A percentile compares a stretch with the other conserved stretches of the same genome.
Conservation (phyloP, 1,140 invertebrate genomes). For the Pseudoatta argentina region DNA sequence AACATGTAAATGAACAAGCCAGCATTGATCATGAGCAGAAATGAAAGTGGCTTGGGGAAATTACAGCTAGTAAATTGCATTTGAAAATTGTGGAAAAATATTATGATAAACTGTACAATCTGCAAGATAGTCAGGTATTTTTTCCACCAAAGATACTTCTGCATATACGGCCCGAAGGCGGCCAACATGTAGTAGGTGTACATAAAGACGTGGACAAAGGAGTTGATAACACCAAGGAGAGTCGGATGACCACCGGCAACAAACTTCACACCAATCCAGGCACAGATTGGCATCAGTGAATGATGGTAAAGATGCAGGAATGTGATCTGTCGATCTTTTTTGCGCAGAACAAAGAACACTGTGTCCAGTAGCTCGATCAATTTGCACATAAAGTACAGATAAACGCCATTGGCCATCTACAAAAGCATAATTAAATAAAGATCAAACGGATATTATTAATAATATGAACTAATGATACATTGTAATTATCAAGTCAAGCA, state of each 20-base stretch:
- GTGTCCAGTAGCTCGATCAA: slow-evolving; percentile 90
- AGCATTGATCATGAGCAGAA: slow-evolving; percentile 91
- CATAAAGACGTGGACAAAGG: slow-evolving; percentile 94
- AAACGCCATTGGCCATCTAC: slow-evolving; percentile 84
- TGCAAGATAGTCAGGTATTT: slow-evolving; percentile 95
- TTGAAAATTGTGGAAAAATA: slow-evolving; percentile 91
- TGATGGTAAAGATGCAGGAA: slow-evolving; percentile 93
- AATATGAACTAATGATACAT: background rate
- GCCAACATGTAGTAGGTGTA: slow-evolving; percentile 94
- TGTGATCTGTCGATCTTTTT: slow-evolving; percentile 91
- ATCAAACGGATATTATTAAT: background rate
- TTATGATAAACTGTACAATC: slow-evolving; percentile 94
- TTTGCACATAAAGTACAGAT: slow-evolving; percentile 87
- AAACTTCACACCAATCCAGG: slow-evolving; percentile 95
- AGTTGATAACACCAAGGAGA: slow-evolving; percentile 94
- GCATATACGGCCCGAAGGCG: slow-evolving; percentile 92
- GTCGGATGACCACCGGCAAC: slow-evolving; percentile 93
- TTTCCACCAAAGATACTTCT: slow-evolving; percentile 96
- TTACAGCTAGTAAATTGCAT: slow-evolving; percentile 88
- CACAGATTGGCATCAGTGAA: slow-evolving; percentile 90
- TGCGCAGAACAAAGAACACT: slow-evolving; percentile 94
- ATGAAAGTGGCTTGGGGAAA: slow-evolving; percentile 89
- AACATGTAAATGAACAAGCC: slow-evolving; percentile 94
- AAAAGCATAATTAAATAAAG: slow-evolving; percentile 13
- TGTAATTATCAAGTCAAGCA: slow-evolving; percentile 19